A percentile compares a stretch with the other conserved stretches of the same genome.
These are phyloP conservation scores for Glaucopsyche alexis DNA, from an alignment of 2,888 invertebrate species.

Conservation along the genomic window DNA sequence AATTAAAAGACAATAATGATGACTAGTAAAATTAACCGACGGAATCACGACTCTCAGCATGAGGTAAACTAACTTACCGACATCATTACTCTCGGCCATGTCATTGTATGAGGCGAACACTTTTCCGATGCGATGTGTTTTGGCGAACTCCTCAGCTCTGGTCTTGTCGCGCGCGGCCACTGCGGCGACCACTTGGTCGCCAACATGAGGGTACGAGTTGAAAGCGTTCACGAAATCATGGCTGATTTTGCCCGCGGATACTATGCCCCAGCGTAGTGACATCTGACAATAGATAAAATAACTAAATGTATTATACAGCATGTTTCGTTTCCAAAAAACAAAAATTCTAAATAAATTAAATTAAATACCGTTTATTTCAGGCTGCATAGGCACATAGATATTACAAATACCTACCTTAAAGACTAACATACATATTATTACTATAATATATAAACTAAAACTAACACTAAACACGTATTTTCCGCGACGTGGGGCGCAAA, in stretches of 20 bases:
- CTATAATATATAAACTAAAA: too few species aligned
- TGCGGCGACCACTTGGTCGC: constrained; percentile 85
- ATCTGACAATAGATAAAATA: constrained; percentile 51
- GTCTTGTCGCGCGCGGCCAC: constrained; percentile 86
- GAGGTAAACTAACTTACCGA: too few species aligned
- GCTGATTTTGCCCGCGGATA: constrained; percentile 89
- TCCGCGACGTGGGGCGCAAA: too few species aligned
- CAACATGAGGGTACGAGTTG: constrained; percentile 79
- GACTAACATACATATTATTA: too few species aligned
- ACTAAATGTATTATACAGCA: not conserved
- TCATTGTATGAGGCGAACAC: constrained; percentile 87
- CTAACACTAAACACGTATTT: too few species aligned
- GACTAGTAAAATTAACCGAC: too few species aligned
- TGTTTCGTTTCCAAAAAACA: not conserved
- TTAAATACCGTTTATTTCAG: too few species aligned
- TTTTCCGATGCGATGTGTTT: constrained; percentile 82
- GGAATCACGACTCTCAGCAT: not conserved
- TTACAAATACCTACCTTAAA: too few species aligned
- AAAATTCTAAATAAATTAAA: not conserved
- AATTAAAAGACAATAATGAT: too few species aligned
- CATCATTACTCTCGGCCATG: constrained; percentile 84
- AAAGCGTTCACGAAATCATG: constrained; percentile 90
- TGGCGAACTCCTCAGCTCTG: constrained; percentile 87
- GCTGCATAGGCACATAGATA: too few species aligned
- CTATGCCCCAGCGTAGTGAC: constrained; percentile 90